Conservation (phyloP, 1,140 invertebrate genomes). For the Ectropis grisescens region DNA sequence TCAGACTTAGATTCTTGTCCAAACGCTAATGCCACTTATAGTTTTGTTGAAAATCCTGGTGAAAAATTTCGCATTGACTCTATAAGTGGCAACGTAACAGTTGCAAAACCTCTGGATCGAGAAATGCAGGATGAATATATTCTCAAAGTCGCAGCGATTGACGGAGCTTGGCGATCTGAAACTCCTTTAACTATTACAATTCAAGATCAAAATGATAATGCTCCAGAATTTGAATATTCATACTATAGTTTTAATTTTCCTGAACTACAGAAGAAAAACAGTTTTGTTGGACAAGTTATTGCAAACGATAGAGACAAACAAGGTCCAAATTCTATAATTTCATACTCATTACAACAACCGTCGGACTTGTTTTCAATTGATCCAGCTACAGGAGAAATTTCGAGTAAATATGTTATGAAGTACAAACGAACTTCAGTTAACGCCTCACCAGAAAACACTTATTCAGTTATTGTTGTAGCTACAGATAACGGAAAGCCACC, state of each 20-base stretch:
- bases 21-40: constrained; percentile 92
- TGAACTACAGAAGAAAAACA: constrained; percentile 82
- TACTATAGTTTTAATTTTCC: constrained; percentile 93
- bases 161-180: constrained; percentile 90
- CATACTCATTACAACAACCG: constrained; percentile 90
- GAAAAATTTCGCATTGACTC: constrained; percentile 91
- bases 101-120: constrained; percentile 85
- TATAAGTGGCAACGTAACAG: constrained; percentile 91
- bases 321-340: constrained; percentile 94
- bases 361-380: constrained; percentile 93
- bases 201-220: constrained; percentile 95
- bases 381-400: constrained; percentile 90
- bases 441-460: constrained; percentile 89
- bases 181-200: constrained; percentile 93
- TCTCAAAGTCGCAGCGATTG: constrained; percentile 87
- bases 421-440: constrained; percentile 86
- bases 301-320: constrained; percentile 92
- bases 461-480: constrained; percentile 87
- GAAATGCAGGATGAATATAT: constrained; percentile 94
- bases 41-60: constrained; percentile 89
- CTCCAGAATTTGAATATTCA: constrained; percentile 90
- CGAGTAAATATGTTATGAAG: constrained; percentile 84
- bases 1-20: constrained; percentile 88
- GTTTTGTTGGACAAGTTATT: constrained; percentile 89
- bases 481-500: constrained; percentile 95